Base-by-base conservation (phyloP, 2,113 vertebrate genomes). In the Pomatorhinus ruficollis region DNA sequence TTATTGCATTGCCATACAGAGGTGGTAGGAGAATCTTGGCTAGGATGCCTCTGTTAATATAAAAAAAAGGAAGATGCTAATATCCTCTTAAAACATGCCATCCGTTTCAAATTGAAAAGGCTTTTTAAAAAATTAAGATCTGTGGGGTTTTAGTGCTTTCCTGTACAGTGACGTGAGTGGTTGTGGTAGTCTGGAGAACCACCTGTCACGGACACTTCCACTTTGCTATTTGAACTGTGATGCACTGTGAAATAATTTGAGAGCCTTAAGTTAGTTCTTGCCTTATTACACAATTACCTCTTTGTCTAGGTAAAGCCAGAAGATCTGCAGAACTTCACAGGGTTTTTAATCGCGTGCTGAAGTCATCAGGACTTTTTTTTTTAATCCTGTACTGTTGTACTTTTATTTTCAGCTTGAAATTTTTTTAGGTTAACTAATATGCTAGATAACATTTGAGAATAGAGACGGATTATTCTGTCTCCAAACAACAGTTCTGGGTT, bases 331-430 rank as follows among this genome's bases (percentile, higher is more conserved):
- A 75, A 25, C 35, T 75, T 33, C 4, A 2, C 10, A 31, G 12
- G 0, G 8, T 0, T 50, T 69, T 68, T 72, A 50, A 39, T 66
- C 0, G 0, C 15, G 1, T 42, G 23, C n/a, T 95, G 14, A 78
- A 68, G 64, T 52, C 25, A 19, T 75, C 35, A 59, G 37, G 22
- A 44, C 7, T 68, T 11, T 12, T 15, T 12, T 16, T 70, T 82
- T 77, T 60, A 78, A 68, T 52, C 7, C 7, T 82, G 6, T 81
- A 21, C 24, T 70, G 15, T 17, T 49, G 35, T 66, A 59, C 24
- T 65, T 80, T 17, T 53, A 16, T 70, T 74, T 93, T 83, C 30
- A 92, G 23, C 17, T 47, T 44, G 63, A 69, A 25, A 15, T 17
- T 15, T 27, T 63, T 82, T 27, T 54, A 74, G 22, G 11, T 81